Evolutionary conservation across 2,113 vertebrate genomes (phyloP), one percentile per base, ranked within the genome.

Genomic region (Malurus cyaneus): DNA sequence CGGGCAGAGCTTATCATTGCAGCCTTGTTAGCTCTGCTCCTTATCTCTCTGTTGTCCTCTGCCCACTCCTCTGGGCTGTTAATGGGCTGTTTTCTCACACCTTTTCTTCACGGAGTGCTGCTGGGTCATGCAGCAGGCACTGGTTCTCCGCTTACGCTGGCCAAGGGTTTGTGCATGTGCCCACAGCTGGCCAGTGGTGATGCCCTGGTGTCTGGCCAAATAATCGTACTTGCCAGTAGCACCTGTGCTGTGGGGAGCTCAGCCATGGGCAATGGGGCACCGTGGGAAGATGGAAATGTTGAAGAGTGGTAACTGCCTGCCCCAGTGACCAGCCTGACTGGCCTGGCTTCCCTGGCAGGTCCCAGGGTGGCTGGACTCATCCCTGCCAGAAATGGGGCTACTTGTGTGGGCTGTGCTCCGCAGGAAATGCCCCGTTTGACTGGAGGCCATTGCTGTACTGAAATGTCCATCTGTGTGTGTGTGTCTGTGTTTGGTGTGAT

Each of bases 391-490:
- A 6, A 17, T 17, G 21, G 62, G 85, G 49, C 44, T 67, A 44
- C 64, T 71, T 65, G 21, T 4, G 15, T 34, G 56, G 85, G 36
- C 39, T 59, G 3, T 47, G 47, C 32, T 90, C 32, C 0, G 0
- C 39, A 49, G 36, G 34, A 52, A 26, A 46, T 0, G 2, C 42
- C 79, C 79, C 0, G 0, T 66, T 53, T 0, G 0, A 25, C 36
- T 79, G 74, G 74, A 79, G 56, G 32, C 53, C 42, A n/a, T 31
- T 6, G 2, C 67, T 14, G 2, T 73, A 88, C 88, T 95, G 80
- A 96, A 82, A 83, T 70, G 76, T 69, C 66, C 13, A 3, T 87
- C 12, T 84, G 46, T 89, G 88, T 95, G 92, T 2, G 62, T 86
- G 74, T 82, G 80, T 78, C 17, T 80, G 69, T 84, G 84, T 39